Evolutionary conservation across 1,140 invertebrate species (phyloP), one percentile per base, ranked within the genome.

Genomic region (Neuroterus valhalla): DNA sequence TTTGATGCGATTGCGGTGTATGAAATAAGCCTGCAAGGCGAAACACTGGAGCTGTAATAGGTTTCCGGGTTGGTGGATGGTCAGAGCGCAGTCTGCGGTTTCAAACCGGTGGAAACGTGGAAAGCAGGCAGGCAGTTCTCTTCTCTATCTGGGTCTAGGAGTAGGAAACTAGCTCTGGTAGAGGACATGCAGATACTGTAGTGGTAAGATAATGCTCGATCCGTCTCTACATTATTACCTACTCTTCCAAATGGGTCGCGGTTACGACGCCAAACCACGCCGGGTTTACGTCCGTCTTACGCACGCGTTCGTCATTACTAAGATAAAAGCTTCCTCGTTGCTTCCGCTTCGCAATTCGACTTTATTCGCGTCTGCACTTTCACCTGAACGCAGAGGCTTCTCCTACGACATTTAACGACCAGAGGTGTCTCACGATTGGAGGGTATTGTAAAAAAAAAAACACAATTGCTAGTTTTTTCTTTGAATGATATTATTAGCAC

Each of bases 141-240:
- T 26, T 42, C 44, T 23, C 62, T 74, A 26, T 23, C 50, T 72
- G 69, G 46, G 68, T 76, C 43, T 70, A 42, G 46, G 26, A 66
- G 71, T 70, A 42, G 17, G 21, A 38, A 38, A 38, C 31, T 10
- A 38, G 31, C 31, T 38, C 31, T 38, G 19, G n/a, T 26, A 71
- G 62, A 76, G 75, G 79, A 78, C 68, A 75, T 43, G 43, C 11
- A 45, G 71, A 23, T 55, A 70, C 74, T 74, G 70, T 42, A 15
- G 50, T 77, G 79, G 81, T 84, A 84, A 84, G 83, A 83, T 84
- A 79, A 80, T 78, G 77, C 68, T 68, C 46, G 74, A 77, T 79
- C 77, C 78, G 75, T 76, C 77, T 77, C 68, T 77, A 70, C 81
- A 84, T 84, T 84, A 84, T 75, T 78, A 82, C 79, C 78, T 82